A percentile compares a stretch with the other conserved stretches of the same genome.
These are phyloP conservation scores for Uloborus diversus DNA, from an alignment of 1,140 invertebrate species.

Conservation along the genomic window DNA sequence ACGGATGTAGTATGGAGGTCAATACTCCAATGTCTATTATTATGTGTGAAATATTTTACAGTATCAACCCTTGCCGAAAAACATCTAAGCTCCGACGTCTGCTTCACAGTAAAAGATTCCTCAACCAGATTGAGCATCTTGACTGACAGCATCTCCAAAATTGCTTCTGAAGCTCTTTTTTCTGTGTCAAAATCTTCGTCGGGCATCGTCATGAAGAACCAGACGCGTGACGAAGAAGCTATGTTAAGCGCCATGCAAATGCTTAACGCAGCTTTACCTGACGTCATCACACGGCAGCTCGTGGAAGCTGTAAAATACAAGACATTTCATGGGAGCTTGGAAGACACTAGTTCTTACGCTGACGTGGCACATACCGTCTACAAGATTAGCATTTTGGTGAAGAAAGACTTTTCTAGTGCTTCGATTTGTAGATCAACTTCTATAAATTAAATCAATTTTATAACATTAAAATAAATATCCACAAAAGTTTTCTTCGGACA, in stretches of 20 bases:
- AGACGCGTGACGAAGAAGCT: neutral
- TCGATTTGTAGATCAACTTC: neutral
- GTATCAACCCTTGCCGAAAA: slow-evolving; percentile 22
- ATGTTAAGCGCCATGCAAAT: slow-evolving; percentile 8
- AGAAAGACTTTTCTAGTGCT: neutral
- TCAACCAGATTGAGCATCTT: too few species aligned
- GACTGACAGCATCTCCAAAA: neutral
- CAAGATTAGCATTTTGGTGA: neutral
- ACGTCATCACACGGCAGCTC: neutral
- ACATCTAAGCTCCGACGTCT: slow-evolving; percentile 14
- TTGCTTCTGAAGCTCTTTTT: too few species aligned
- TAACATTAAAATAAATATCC: neutral
- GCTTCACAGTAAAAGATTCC: slow-evolving; percentile 19
- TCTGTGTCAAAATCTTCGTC: neutral
- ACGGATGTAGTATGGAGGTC: too few species aligned
- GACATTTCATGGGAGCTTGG: neutral
- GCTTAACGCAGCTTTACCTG: neutral
- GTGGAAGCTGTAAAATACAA: slow-evolving; percentile 25
- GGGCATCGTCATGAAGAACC: neutral
- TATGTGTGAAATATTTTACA: neutral
- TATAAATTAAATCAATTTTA: neutral
- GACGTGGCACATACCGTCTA: neutral
- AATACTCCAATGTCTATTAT: too few species aligned
- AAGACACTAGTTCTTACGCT: slow-evolving; percentile 13
- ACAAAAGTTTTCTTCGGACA: too few species aligned